Conservation (phyloP, 92 coral and sea anemone genomes). For the Virgularia gustaviana region DNA sequence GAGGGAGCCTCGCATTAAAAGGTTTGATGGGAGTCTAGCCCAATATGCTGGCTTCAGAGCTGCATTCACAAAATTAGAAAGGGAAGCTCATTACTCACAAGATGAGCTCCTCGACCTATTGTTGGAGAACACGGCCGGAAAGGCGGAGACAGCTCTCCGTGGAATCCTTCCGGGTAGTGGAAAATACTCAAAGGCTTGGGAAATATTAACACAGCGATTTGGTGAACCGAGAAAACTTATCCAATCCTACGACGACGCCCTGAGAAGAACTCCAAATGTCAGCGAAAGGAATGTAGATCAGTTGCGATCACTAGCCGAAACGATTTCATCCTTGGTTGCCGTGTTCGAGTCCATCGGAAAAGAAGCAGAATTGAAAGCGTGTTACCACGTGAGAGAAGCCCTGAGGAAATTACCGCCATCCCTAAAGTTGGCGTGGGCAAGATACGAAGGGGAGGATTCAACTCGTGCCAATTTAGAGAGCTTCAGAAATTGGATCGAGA, state of each 20-base stretch:
- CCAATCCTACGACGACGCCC: background rate
- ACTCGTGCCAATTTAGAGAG: background rate
- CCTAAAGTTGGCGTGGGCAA: background rate
- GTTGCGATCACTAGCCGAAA: slow-evolving; percentile 1
- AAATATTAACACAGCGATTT: background rate
- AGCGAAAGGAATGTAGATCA: slow-evolving; percentile 9
- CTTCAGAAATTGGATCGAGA: background rate
- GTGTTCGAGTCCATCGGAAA: slow-evolving; percentile 12
- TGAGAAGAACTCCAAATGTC: background rate
- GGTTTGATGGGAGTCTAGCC: slow-evolving; percentile 13
- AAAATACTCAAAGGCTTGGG: slow-evolving; percentile 8
- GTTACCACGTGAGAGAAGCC: slow-evolving; percentile 13
- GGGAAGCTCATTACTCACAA: slow-evolving; percentile 16
- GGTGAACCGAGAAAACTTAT: slow-evolving; percentile 2
- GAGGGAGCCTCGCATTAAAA: slow-evolving; percentile 4
- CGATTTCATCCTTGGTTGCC: background rate
- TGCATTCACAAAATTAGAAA: slow-evolving; percentile 14
- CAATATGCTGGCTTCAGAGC: background rate
- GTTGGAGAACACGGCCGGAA: background rate
- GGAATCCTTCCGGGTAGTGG: slow-evolving; percentile 12
- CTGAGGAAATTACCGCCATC: slow-evolving; percentile 9
- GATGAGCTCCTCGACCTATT: slow-evolving; percentile 18
- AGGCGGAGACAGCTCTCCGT: slow-evolving; percentile 9
- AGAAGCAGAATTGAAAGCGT: background rate
- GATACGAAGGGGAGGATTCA: background rate